These are phyloP conservation scores for Anticlea derivata DNA, from an alignment of 2,888 invertebrate genomes.

Conservation along the genomic window DNA sequence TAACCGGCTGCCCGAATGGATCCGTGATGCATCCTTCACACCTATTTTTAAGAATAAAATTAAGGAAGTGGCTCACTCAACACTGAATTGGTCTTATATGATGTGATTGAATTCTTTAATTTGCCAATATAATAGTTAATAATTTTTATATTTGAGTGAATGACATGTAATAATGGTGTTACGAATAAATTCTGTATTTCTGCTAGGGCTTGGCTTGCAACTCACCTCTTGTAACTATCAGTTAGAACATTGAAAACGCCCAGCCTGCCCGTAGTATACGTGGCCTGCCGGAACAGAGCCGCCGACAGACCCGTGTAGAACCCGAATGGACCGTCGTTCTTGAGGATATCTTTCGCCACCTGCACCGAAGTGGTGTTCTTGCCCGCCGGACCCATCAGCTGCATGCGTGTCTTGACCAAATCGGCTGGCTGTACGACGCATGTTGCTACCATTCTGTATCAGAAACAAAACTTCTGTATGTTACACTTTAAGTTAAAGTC, in stretches of 20 bases:
- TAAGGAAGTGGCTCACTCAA: too few relatives aligned
- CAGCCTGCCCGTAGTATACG: conserved; percentile 97
- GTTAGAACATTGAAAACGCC: conserved; percentile 95
- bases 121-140: too few relatives aligned
- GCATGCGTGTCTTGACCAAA: conserved; percentile 63
- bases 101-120: too few relatives aligned
- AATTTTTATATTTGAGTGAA: too few relatives aligned
- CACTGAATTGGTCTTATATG: too few relatives aligned
- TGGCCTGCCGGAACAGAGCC: conserved; percentile 96
- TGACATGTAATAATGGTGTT: too few relatives aligned
- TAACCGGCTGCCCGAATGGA: too few relatives aligned
- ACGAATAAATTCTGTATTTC: too few relatives aligned
- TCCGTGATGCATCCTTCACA: too few relatives aligned
- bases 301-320: conserved; percentile 96
- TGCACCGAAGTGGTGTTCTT: conserved; percentile 87
- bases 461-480: background rate
- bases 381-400: conserved; percentile 73
- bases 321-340: conserved; percentile 92
- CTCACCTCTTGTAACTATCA: conserved; percentile 85
- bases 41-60: too few relatives aligned
- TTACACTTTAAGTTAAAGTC: background rate
- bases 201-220: background rate
- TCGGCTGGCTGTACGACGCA: conserved; percentile 60
- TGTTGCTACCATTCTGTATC: conserved; percentile 53
- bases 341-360: conserved; percentile 88